A percentile compares a stretch with the other conserved stretches of the same genome.
phyloP scores from a whole-genome alignment of 2,113 vertebrate genomes.

The Tapirus terrestris region DNA sequence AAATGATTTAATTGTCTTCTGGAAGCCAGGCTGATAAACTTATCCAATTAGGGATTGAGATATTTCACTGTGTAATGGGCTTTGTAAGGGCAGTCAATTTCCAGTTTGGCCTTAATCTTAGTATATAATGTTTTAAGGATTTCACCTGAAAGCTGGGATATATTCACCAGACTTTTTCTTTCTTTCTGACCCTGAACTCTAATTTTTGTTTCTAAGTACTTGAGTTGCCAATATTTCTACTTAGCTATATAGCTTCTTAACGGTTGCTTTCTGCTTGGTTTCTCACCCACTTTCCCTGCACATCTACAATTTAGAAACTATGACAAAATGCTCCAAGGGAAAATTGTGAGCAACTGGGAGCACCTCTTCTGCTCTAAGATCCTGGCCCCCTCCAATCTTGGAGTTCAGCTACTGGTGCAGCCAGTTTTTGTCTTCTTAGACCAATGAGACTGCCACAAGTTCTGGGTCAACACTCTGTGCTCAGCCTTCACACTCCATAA shows the following conservation, averaged over 20 bases:
- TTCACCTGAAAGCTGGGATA: neutral
- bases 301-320: neutral
- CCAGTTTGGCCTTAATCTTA: neutral
- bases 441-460: neutral
- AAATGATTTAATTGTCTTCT: constrained; percentile 24
- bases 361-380: neutral
- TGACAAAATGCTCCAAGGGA: neutral
- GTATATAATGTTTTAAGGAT: neutral
- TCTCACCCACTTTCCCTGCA: neutral
- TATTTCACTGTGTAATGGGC: neutral
- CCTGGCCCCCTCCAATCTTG: neutral
- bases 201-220: constrained; percentile 1
- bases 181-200: neutral
- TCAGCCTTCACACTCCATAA: neutral
- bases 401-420: neutral
- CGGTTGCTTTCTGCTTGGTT: constrained; percentile 9
- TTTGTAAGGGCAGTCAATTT: neutral
- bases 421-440: neutral
- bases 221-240: neutral
- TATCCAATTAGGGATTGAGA: neutral
- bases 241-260: neutral
- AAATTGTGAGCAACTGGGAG: neutral
- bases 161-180: neutral
- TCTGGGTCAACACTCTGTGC: neutral
- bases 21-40: neutral